Base-by-base conservation (phyloP, 2,113 vertebrate genomes). In the Melanocharis versteri region DNA sequence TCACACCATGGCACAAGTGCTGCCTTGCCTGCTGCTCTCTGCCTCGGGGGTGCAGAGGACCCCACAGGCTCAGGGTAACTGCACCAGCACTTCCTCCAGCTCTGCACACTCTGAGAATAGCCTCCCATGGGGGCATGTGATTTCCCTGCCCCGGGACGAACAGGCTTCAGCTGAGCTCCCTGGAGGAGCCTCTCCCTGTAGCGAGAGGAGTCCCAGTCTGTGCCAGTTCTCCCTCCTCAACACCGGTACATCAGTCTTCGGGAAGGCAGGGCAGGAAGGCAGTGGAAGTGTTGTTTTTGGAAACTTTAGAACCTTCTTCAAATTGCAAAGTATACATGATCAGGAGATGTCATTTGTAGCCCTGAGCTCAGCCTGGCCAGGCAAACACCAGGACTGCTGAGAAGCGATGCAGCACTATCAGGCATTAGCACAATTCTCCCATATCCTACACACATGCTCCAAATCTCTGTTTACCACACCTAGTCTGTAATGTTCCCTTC, bases 181-280 rank as follows among this genome's bases (percentile, higher is more conserved):
- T 3, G 7, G 21, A 30, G 31, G 3, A 9, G 8, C 64, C 26
- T 87, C 45, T 77, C 37, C 62, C 56, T 37, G 17, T 28, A 60
- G 68, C 0, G 1, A 61, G 40, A 28, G 44, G 53, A 51, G n/a
- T 12, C 57, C 56, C 48, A 47, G 0, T 18, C 33, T 51, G 19
- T 20, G n/a, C 70, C 51, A 71, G 23, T 15, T 83, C 42, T 53
- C 42, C 20, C n/a, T 51, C 61, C n/a, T 44, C 83, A 21, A 0
- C 18, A 57, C 19, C 0, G 0, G 50, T 50, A 40, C 53, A 7
- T 3, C 24, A 56, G 6, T 26, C 5, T 69, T 77, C 57, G 85
- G 68, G 62, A 90, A 88, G 50, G 58, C 61, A 85, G 71, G 23
- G 15, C 50, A 66, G 71, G 68, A 54, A 7, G 51, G 50, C 72